phyloP scores from a whole-genome alignment of 2,113 vertebrate species.

The Neodontobutis hainanensis region DNA sequence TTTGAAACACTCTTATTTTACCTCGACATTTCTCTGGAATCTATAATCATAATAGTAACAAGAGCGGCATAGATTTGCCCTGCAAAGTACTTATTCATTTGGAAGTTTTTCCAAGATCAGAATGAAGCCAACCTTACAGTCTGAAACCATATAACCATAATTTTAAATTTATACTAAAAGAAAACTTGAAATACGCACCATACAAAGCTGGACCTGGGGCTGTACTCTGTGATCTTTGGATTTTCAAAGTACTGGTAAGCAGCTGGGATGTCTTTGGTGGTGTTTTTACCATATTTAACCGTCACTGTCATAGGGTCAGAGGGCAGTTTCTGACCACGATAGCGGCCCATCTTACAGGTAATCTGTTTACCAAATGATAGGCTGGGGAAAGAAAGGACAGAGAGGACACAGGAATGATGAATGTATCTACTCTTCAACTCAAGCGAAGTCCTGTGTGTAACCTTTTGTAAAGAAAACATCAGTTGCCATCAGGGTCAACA shows the following conservation, averaged over 20 bases:
- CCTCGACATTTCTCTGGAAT: no score
- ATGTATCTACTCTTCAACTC: no score
- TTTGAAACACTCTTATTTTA: no score
- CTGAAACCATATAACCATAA: neutral
- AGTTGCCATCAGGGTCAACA: no score
- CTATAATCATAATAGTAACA: no score
- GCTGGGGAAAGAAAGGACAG: conserved; percentile 67
- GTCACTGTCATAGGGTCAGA: conserved; percentile 51
- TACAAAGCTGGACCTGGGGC: conserved; percentile 85
- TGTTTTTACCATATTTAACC: conserved; percentile 79
- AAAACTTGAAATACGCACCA: conserved; percentile 77
- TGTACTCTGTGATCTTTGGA: conserved; percentile 80
- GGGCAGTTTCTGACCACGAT: conserved; percentile 49
- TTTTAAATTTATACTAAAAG: no score
- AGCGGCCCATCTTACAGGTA: conserved; percentile 83
- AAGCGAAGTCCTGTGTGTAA: neutral
- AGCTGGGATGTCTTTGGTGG: conserved; percentile 41
- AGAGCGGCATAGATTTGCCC: no score
- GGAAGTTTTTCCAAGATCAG: no score
- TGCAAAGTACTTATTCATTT: no score
- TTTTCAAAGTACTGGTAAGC: conserved; percentile 83
- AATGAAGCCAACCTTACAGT: no score
- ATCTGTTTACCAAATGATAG: conserved; percentile 81
- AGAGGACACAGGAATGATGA: neutral
- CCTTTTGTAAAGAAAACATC: neutral